Evolutionary conservation across 2,113 vertebrate genomes (phyloP).

Genomic region (Pionites leucogaster): DNA sequence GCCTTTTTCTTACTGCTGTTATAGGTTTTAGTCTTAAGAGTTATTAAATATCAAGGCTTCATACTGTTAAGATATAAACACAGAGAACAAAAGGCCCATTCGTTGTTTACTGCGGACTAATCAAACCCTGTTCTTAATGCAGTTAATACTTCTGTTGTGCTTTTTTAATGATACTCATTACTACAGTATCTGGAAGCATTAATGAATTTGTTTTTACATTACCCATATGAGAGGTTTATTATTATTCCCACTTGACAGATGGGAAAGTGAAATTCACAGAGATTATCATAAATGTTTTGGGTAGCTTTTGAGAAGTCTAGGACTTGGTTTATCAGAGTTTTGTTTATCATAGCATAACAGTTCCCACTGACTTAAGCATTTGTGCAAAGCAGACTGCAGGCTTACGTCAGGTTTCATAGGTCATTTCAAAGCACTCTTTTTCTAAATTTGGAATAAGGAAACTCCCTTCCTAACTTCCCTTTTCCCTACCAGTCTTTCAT

Average conservation of each 20-base stretch:
- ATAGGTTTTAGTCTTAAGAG: background rate
- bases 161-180: constrained; percentile 8
- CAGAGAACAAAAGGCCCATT: background rate
- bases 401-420: background rate
- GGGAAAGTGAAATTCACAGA: constrained; percentile 22
- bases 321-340: background rate
- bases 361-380: constrained; percentile 16
- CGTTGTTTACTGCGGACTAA: background rate
- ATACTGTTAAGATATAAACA: background rate
- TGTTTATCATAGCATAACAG: background rate
- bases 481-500: background rate
- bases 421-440: constrained; percentile 4
- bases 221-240: constrained; percentile 40
- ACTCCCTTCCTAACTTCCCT: background rate
- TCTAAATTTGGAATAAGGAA: constrained; percentile 47
- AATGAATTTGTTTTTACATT: constrained; percentile 56
- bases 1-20: background rate
- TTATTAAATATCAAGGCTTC: background rate
- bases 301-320: background rate
- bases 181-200: background rate
- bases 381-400: background rate
- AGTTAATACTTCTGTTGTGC: constrained; percentile 1
- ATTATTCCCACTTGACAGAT: constrained; percentile 54
- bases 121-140: background rate
- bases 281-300: background rate